Evolutionary conservation across 1,140 invertebrate species (phyloP).

Genomic region (Batillaria attramentaria): DNA sequence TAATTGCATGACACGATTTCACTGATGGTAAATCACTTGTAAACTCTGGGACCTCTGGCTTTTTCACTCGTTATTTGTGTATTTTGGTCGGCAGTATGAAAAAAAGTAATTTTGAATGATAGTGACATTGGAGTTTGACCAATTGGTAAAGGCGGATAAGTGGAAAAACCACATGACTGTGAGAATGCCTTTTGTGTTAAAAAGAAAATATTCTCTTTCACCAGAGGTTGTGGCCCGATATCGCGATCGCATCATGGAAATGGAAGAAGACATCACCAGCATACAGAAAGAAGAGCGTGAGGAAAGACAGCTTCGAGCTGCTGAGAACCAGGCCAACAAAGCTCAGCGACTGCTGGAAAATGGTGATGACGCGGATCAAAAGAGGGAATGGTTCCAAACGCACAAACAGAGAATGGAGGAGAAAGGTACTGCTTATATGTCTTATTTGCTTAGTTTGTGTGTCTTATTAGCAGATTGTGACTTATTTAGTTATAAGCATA

Average conservation of each 20-base stretch:
- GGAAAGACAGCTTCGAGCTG: constrained; percentile 85
- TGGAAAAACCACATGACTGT: not conserved
- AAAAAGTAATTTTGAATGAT: not conserved
- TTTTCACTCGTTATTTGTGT: too few relatives aligned
- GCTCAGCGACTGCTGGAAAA: constrained; percentile 82
- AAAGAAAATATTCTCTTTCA: constrained; percentile 38
- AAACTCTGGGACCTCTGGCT: too few relatives aligned
- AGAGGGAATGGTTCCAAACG: constrained; percentile 90
- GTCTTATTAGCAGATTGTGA: not conserved
- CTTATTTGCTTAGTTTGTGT: not conserved
- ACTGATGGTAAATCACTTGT: too few relatives aligned
- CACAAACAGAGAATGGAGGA: constrained; percentile 85
- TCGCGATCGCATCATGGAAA: constrained; percentile 78
- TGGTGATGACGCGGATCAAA: constrained; percentile 65
- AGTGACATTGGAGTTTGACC: not conserved
- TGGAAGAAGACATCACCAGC: constrained; percentile 85
- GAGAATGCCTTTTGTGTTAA: not conserved
- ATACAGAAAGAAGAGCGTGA: constrained; percentile 89
- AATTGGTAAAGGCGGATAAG: not conserved
- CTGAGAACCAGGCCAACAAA: constrained; percentile 88
- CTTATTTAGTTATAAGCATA: constrained; percentile 2
- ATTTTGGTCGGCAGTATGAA: not conserved
- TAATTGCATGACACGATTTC: too few relatives aligned
- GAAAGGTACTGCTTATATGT: constrained; percentile 78
- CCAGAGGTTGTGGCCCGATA: constrained; percentile 91